These are phyloP conservation scores for Parapristionchus giblindavisi DNA, from an alignment of 2,888 invertebrate genomes.

Conservation along the genomic window DNA sequence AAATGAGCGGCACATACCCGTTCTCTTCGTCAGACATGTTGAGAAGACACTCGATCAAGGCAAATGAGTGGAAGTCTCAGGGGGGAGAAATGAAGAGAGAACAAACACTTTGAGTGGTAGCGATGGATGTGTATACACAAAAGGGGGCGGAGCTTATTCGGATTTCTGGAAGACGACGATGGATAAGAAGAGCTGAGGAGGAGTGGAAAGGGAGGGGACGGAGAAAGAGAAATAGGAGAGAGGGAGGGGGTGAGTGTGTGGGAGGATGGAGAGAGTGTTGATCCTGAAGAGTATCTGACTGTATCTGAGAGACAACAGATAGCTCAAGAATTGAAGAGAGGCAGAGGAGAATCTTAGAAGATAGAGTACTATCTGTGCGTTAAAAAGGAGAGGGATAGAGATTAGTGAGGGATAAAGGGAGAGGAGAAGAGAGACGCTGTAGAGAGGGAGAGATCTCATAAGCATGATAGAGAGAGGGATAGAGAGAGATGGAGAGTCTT, in stretches of 20 bases:
- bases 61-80: not conserved
- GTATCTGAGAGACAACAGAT: too few species aligned
- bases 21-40: slow-evolving; percentile 37
- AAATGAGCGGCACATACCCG: slow-evolving; percentile 11
- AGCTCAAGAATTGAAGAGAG: too few species aligned
- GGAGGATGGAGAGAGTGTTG: not conserved
- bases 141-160: slow-evolving; percentile 17
- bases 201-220: slow-evolving; percentile 8
- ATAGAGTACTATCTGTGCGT: too few species aligned
- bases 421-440: too few species aligned
- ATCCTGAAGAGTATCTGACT: not conserved
- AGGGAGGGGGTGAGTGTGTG: slow-evolving; percentile 16
- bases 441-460: too few species aligned
- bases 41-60: not conserved
- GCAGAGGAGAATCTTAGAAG: too few species aligned
- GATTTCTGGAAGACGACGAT: not conserved
- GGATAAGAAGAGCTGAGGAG: not conserved
- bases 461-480: too few species aligned
- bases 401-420: too few species aligned
- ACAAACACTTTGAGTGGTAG: not conserved
- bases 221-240: not conserved
- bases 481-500: too few species aligned
- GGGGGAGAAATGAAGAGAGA: not conserved
- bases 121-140: slow-evolving; percentile 20
- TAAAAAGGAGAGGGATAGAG: too few species aligned